A percentile compares a stretch with the other conserved stretches of the same genome.
Conservation (phyloP, 64 coral and sea anemone genomes). For the Catalaphyllia jardinei region DNA sequence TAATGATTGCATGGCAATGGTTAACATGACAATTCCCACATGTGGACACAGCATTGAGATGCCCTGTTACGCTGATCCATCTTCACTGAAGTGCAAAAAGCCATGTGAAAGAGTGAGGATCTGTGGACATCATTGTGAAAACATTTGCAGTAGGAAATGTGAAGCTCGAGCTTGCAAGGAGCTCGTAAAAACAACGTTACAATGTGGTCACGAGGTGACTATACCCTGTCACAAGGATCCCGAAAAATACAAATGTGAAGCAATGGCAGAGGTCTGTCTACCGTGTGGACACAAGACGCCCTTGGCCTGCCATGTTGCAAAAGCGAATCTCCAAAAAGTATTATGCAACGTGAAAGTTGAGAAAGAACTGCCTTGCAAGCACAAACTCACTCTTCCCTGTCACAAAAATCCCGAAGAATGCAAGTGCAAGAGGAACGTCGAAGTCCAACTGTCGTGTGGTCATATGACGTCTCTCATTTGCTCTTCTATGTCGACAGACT, state of each 20-base stretch:
- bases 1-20: not conserved
- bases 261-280: not conserved
- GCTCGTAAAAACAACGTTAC: not conserved
- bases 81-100: not conserved
- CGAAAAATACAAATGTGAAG: not conserved
- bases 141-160: constrained; percentile 36
- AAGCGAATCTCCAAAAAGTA: not conserved
- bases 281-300: constrained; percentile 29
- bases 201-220: constrained; percentile 2
- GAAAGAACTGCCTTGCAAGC: constrained; percentile 23
- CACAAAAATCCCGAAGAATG: constrained; percentile 1
- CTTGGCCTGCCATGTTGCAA: not conserved
- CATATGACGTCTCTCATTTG: constrained; percentile 43
- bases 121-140: constrained; percentile 62
- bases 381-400: not conserved
- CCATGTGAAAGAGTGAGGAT: constrained; percentile 41
- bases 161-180: constrained; percentile 34
- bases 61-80: not conserved
- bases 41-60: constrained; percentile 20
- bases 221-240: constrained; percentile 18
- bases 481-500: not conserved
- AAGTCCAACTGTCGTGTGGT: constrained; percentile 36
- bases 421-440: not conserved
- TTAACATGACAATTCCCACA: not conserved
- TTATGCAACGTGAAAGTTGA: constrained; percentile 3